Base-by-base conservation (phyloP, 2,113 vertebrate genomes). In the pig (Sus scrofa) region DNA sequence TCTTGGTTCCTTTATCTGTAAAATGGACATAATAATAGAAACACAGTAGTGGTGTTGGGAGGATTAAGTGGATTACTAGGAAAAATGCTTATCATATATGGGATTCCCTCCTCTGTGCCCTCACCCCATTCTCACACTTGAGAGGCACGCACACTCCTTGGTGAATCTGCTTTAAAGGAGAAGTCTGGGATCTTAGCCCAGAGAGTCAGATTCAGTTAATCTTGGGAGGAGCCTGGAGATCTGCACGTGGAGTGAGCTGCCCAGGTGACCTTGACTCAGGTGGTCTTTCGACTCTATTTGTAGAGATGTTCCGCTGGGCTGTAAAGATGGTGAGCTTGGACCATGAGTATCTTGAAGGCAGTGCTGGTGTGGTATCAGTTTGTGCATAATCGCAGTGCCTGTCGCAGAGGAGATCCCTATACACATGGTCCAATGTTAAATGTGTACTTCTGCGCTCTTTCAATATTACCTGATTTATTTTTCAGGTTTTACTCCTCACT, bases 61-160 rank as follows among this genome's bases (percentile, higher is more conserved):
- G 65, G 58, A 54, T n/a, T 56, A 10, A 54, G 39, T n/a, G 6
- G 86, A 85, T 52, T 63, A 68, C 74, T 60, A 14, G 12, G 10
- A 39, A 50, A 70, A 62, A 85, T 81, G 62, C 44, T 89, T 73
- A 19, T 44, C 22, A 50, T 1, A 1, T 18, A 44, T 4, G 32
- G 34, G 85, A 27, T 54, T 73, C 12, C 70, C 14, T 88, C 74
- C 70, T 86, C 73, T 58, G 5, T 34, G 7, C 18, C 24, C 30
- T 85, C 32, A 65, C 56, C 62, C 68, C 6, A 1, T 71, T 37
- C 86, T 93, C 1, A 16, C 0, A 1, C 63, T 58, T 39, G 73
- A 91, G 32, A 27, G 8, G 9, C 9, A 4, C 3, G 7, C 7
- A 8, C 1, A 24, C 1, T 0, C 37, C 16, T n/a, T 6, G 44